Base-by-base conservation (phyloP, 2,888 invertebrate genomes). In the Microplitis manilae region DNA sequence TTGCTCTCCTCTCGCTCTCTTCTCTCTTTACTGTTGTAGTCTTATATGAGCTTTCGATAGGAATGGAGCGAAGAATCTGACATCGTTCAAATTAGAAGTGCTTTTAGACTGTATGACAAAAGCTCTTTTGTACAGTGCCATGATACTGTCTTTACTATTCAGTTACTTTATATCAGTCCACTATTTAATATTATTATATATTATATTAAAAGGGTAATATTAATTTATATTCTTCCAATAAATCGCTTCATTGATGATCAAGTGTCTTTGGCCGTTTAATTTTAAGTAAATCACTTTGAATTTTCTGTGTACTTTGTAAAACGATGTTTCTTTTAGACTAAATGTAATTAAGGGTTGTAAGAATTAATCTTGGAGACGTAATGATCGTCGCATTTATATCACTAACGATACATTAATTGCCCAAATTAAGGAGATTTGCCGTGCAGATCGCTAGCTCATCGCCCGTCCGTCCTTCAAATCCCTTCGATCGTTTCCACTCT, bases 361-460 rank as follows among this genome's bases (percentile, higher is more conserved):
- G 40, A 60, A 39, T 17, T 39, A 39, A 72, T 40, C 20, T 62
- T 9, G 62, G 15, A 38, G 15, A n/a, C 50, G 60, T 13, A 38
- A 39, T 61, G 62, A 72, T 72, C n/a, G 39, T 62, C 40, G 6
- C 13, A 62, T 20, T 65, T 38, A 30, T 59, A 67, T 73, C 59
- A 38, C 65, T 73, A 73, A 73, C 59, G 73, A 73, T 67, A 73
- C 67, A 73, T 65, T 73, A 67, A 73, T 73, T 73, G 73, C 67
- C 67, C 30, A 73, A 73, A 73, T 73, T 67, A 65, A 64, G 65
- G 59, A 5, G 59, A 67, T 65, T n/a, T 67, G 38, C 30, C 59
- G 67, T 50, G 13, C 9, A 60, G 13, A 71, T 61, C 61, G 71
- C 61, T 62, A 38, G 40, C 67, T 64, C 50, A 50, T 50, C 50